Evolutionary conservation across 1,140 invertebrate species (phyloP), one percentile per base, ranked within the genome.

Genomic region (Zaprionus ornatus): DNA sequence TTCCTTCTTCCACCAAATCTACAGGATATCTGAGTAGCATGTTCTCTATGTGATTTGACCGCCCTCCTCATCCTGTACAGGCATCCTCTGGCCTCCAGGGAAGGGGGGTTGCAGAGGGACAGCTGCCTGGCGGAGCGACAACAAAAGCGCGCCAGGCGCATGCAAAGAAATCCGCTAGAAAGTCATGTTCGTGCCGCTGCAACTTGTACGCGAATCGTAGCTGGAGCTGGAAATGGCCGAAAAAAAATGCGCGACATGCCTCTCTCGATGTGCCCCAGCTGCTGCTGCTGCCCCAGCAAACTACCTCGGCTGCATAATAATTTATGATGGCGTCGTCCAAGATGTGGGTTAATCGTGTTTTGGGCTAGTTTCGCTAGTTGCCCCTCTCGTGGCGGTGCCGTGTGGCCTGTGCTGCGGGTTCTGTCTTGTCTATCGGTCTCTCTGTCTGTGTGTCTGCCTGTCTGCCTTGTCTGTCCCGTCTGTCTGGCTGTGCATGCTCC

Each of bases 291-390:
- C 15, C 17, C 17, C 37, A 40, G 60, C 35, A 35, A 55, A 69
- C 57, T 66, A 68, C 77, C 74, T 79, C 77, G 72, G 82, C 82
- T 91, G 90, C 91, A 91, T 91, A 91, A 91, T 91, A 91, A 91
- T 91, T 91, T 91, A 91, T 91, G 91, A 91, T 91, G 86, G 90
- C 91, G 90, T 91, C 87, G 90, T 91, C 87, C 91, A 91, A 91
- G 86, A 91, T 91, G 91, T 91, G 91, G 91, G 91, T 91, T 91
- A 91, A 91, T 91, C 91, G 90, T 91, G 91, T 88, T 90, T 83
- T 87, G 85, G 84, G 81, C 87, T 91, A 91, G 86, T 91, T 91
- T 85, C 29, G 29, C 67, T 71, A 78, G 45, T 65, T 56, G 63
- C 35, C 45, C 37, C 63, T 52, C 62, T 42, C 63, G 15, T n/a